Evolutionary conservation across 1,140 invertebrate species (phyloP).

Genomic region (Drosophila pallidifrons): DNA sequence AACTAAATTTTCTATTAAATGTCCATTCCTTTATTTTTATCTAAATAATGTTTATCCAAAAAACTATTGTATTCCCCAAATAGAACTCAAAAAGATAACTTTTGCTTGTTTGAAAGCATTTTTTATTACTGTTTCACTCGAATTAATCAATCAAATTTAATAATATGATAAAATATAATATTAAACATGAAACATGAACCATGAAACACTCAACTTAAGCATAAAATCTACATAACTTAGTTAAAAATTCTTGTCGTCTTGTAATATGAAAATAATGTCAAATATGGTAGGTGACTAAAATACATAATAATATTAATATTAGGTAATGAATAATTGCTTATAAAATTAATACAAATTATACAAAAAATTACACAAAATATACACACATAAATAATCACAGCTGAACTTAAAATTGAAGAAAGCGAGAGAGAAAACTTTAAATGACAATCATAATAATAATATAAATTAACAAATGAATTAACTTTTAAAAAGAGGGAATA

Average conservation of each 20-base stretch:
- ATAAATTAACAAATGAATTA: constrained; percentile 70
- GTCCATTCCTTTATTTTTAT: not conserved
- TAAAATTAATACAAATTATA: constrained; percentile 38
- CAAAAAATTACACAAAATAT: constrained; percentile 74
- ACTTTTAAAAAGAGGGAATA: constrained; percentile 17
- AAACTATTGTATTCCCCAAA: not conserved
- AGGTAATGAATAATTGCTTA: constrained; percentile 47
- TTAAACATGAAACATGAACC: constrained; percentile 49
- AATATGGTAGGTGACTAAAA: constrained; percentile 46
- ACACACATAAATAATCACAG: constrained; percentile 76
- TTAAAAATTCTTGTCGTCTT: constrained; percentile 26
- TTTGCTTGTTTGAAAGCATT: constrained; percentile 47
- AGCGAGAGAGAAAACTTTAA: constrained; percentile 52
- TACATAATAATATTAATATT: constrained; percentile 52
- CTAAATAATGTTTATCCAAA: not conserved
- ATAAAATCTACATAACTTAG: constrained; percentile 78
- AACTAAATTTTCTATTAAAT: too few species aligned
- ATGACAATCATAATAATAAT: constrained; percentile 55
- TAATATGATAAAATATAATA: constrained; percentile 29
- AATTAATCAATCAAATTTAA: constrained; percentile 16
- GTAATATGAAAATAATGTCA: constrained; percentile 26
- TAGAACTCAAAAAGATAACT: constrained; percentile 7
- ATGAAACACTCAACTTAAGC: constrained; percentile 48
- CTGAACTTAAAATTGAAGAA: constrained; percentile 79
- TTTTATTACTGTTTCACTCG: constrained; percentile 61